Evolutionary conservation across 2,888 invertebrate species (phyloP).

Genomic region (Allophyes oxyacanthae): DNA sequence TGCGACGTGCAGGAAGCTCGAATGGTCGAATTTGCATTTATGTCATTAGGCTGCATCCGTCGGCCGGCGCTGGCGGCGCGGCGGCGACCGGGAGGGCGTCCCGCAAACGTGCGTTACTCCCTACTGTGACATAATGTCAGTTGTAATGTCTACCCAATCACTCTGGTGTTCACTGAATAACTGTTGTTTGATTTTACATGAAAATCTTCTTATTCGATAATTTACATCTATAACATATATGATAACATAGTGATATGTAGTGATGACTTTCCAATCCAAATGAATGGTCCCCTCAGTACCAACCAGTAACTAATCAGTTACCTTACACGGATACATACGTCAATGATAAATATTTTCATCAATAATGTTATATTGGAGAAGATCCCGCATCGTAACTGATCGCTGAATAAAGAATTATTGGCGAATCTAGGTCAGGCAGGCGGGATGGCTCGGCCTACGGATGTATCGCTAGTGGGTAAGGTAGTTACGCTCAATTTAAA

Average conservation of each 20-base stretch:
- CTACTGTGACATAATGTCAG: slow-evolving; percentile 25
- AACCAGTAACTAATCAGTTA: no score
- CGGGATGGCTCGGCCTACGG: slow-evolving; percentile 27
- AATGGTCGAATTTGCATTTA: slow-evolving; percentile 86
- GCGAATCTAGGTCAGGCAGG: slow-evolving; percentile 63
- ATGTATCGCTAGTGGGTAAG: slow-evolving; percentile 13
- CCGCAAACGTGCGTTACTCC: slow-evolving; percentile 42
- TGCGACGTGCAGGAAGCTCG: slow-evolving; percentile 75
- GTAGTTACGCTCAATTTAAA: slow-evolving; percentile 43
- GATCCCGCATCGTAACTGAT: slow-evolving; percentile 36
- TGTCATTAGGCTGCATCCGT: slow-evolving; percentile 83
- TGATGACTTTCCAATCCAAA: no score
- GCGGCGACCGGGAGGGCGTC: slow-evolving; percentile 18
- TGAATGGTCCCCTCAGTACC: no score
- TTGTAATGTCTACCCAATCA: slow-evolving; percentile 26
- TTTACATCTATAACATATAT: no score
- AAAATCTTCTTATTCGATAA: background rate
- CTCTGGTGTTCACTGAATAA: no score
- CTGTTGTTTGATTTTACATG: no score
- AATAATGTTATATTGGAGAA: slow-evolving; percentile 28
- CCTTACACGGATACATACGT: no score
- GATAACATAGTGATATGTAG: no score
- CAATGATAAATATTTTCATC: slow-evolving; percentile 4
- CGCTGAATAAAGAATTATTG: slow-evolving; percentile 60
- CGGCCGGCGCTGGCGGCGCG: slow-evolving; percentile 37